phyloP scores from a whole-genome alignment of 2,888 invertebrate genomes.

The Amphimallon solstitiale region DNA sequence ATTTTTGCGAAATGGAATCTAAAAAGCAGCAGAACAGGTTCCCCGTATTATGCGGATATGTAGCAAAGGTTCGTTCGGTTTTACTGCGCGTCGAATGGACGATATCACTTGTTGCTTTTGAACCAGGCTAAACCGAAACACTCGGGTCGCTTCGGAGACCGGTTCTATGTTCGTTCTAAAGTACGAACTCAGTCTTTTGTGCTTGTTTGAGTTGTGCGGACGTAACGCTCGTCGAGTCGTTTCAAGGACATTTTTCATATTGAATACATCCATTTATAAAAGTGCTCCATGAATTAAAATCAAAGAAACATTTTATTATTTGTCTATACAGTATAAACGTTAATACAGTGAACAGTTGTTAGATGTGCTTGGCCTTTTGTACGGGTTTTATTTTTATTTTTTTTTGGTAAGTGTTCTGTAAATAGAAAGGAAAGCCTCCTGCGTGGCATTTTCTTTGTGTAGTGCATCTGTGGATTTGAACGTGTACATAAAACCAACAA shows the following conservation, averaged over 20 bases:
- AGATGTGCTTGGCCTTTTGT: constrained; percentile 16
- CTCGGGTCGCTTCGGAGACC: constrained; percentile 50
- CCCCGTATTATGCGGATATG: constrained; percentile 46
- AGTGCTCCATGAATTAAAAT: constrained; percentile 13
- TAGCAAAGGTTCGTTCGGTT: constrained; percentile 39
- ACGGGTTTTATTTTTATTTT: constrained; percentile 17
- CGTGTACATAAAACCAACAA: constrained; percentile 18
- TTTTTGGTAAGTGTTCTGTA: constrained; percentile 43
- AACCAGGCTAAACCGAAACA: constrained; percentile 40
- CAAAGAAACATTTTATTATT: constrained; percentile 11
- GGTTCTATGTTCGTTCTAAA: constrained; percentile 46
- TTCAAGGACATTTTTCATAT: constrained; percentile 53
- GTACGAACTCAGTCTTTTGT: constrained; percentile 54
- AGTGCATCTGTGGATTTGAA: constrained; percentile 38
- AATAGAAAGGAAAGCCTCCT: constrained; percentile 38
- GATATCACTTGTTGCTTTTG: constrained; percentile 57
- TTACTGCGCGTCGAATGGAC: constrained; percentile 38
- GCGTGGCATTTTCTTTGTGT: constrained; percentile 45
- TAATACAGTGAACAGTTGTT: not conserved
- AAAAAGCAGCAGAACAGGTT: constrained; percentile 51
- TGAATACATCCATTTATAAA: constrained; percentile 8
- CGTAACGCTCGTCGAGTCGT: constrained; percentile 42
- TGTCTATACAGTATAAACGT: not conserved
- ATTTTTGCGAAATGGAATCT: constrained; percentile 48
- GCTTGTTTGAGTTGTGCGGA: constrained; percentile 48